A percentile compares a stretch with the other conserved stretches of the same genome.
Evolutionary conservation across 2,888 invertebrate species (phyloP).

Genomic region (Apoda limacodes): DNA sequence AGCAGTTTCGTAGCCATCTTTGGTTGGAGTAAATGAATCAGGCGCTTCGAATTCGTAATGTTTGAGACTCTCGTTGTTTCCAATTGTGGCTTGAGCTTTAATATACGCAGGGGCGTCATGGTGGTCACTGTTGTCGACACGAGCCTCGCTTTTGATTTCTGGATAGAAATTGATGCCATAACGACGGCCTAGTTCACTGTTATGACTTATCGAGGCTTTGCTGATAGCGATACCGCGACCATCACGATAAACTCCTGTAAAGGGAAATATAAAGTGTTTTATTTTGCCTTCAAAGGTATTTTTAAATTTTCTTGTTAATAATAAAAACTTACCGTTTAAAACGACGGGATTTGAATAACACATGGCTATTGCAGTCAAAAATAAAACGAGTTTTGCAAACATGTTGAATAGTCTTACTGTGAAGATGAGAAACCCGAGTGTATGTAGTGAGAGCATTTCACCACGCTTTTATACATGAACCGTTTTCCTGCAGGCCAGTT

Average conservation of each 20-base stretch:
- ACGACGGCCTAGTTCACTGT: slow-evolving; percentile 32
- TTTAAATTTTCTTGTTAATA: slow-evolving; percentile 1
- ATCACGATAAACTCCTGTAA: slow-evolving; percentile 41
- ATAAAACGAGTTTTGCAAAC: slow-evolving; percentile 50
- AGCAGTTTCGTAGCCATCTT: too few species aligned
- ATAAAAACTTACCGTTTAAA: slow-evolving; percentile 40
- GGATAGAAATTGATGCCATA: slow-evolving; percentile 32
- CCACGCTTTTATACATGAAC: slow-evolving; percentile 49
- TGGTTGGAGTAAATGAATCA: too few species aligned
- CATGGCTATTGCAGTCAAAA: slow-evolving; percentile 41
- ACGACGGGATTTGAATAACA: slow-evolving; percentile 45
- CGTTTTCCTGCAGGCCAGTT: not conserved
- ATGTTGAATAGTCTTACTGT: slow-evolving; percentile 30
- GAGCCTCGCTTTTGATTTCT: slow-evolving; percentile 30
- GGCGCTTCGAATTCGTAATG: slow-evolving; percentile 36
- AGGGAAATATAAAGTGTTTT: not conserved
- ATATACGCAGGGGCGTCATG: slow-evolving; percentile 23
- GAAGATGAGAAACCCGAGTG: slow-evolving; percentile 44
- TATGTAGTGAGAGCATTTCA: slow-evolving; percentile 65
- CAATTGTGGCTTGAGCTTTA: slow-evolving; percentile 30
- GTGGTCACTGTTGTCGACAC: slow-evolving; percentile 31
- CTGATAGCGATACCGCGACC: slow-evolving; percentile 43
- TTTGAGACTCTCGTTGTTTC: slow-evolving; percentile 41
- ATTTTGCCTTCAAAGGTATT: not conserved
- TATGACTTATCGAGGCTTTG: slow-evolving; percentile 38